Base-by-base conservation (phyloP, 1,140 invertebrate genomes). In the Caenorhabditis inopinata region DNA sequence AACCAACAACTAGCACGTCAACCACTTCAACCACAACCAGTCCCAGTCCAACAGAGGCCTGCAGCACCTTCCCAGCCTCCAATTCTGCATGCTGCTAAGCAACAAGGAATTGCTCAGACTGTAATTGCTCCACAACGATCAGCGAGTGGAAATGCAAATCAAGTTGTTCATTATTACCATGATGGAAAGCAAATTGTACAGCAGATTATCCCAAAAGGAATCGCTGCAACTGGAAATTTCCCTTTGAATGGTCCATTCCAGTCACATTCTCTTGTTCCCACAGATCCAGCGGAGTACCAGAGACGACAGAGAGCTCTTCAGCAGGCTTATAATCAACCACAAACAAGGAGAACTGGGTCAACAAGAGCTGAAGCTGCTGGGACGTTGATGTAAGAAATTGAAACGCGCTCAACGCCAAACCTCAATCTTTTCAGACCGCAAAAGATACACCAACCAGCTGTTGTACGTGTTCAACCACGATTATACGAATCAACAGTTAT, bases 171-270 rank as follows among this genome's bases (percentile, higher is more conserved):
- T 21, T 68, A 68, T n/a, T 68, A 68, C 18, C 27, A 68, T 9
- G 32, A 68, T 42, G 58, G 58, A 18, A 35, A 42, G 38, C 32
- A 68, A 38, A 38, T 68, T 68, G 58, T 68, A 32, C 58, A 68
- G 23, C 58, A 68, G 27, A 68, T 68, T 9, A 68, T 68, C 38
- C 58, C 58, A 6, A 68, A 38, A 68, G 9, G 32, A 21, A 68
- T 68, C 4, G 58, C 58, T 5, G 58, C 58, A 21, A 68, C 18
- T 38, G 58, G 58, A 21, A 68, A 38, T 12, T 18, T 68, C 7
- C 58, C 58, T 11, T 21, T 68, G 5, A 68, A n/a, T 68, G 58
- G 58, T 21, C 58, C 58, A 68, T 68, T 68, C 58, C 29, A 68
- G 12, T 68, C 32, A 16, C 58, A 68, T 3, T n/a, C n/a, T 12